Evolutionary conservation across 1,140 invertebrate species (phyloP), one percentile per base, ranked within the genome.

Genomic region (Pentalonia nigronervosa): DNA sequence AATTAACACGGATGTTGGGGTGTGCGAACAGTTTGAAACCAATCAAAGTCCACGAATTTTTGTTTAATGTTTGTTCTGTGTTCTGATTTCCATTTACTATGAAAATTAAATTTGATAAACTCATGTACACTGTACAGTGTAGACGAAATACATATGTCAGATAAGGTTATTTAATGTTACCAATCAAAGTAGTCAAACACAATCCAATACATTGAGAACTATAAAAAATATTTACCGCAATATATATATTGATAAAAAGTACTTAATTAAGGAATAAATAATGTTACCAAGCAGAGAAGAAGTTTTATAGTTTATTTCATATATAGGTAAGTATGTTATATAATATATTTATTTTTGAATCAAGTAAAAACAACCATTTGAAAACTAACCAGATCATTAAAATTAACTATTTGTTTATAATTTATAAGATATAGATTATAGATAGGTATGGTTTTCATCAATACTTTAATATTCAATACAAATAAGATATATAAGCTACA

Each of bases 331-430:
- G 41, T 60, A 90, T 90, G 53, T 53, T 50, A 88, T 88, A 45
- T 89, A 89, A 23, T 90, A 90, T 90, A 90, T 67, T 90, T 45
- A 67, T 90, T 67, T 90, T 90, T 45, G 23, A 67, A 45, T 67
- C 53, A 45, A 90, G 36, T 90, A 90, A 90, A 14, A 90, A 90
- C 56, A 90, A 90, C 36, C 53, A 21, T 90, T 25, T 67, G 25
- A 67, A 45, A 60, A 67, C 67, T n/a, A 67, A 41, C 60, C 50
- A 25, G 1, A 45, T 56, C 11, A 56, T 53, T 34, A 14, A 67
- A n/a, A 56, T 21, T 89, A 21, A 60, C 25, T 90, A 30, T 53
- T 56, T 21, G 20, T 30, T 56, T 56, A 4, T 88, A 88, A 76
- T 17, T 48, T 21, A 14, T 48, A 48, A 48, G 47, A 87, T n/a